phyloP scores from a whole-genome alignment of 1,140 invertebrate species.

The Anagrus nilaparvatae region DNA sequence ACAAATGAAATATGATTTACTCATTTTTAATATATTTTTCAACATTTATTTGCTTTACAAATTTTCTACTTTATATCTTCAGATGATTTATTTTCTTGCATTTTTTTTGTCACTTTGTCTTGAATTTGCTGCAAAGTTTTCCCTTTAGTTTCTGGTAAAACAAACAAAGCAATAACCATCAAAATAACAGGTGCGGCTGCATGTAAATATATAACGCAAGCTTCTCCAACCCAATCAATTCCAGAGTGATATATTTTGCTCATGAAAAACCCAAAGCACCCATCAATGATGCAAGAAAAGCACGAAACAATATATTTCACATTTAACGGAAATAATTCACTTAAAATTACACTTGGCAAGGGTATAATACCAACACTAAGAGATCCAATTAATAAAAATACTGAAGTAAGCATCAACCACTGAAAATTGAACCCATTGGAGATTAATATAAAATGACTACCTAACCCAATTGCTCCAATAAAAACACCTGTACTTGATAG shows the following conservation, averaged over 20 bases:
- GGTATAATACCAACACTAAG: conserved; percentile 51
- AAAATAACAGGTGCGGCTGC: conserved; percentile 43
- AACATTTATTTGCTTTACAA: too few relatives aligned
- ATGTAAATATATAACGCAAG: conserved; percentile 15
- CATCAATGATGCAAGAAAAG: conserved; percentile 57
- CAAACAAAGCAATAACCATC: conserved; percentile 49
- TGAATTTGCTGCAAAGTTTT: conserved; percentile 48
- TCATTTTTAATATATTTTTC: too few relatives aligned
- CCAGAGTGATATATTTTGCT: conserved; percentile 61
- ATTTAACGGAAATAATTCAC: conserved; percentile 61
- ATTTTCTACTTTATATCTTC: too few relatives aligned
- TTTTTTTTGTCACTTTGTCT: conserved; percentile 12
- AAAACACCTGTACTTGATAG: conserved; percentile 46
- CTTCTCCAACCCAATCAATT: conserved; percentile 41
- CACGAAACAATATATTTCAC: conserved; percentile 55
- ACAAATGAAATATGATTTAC: too few relatives aligned
- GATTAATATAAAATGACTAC: conserved; percentile 50
- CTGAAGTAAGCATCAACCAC: conserved; percentile 14
- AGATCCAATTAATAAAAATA: conserved; percentile 12
- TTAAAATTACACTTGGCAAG: conserved; percentile 57
- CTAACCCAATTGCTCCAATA: conserved; percentile 43
- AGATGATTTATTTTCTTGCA: too few relatives aligned
- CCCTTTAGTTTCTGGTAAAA: conserved; percentile 73
- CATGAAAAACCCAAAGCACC: conserved; percentile 58
- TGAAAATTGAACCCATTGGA: conserved; percentile 37